Percentiles rank a stretch among this genome's conserved stretches.
These are phyloP conservation scores for Gambusia holbrooki DNA, from an alignment of 2,113 vertebrate species.

Conservation along the genomic window DNA sequence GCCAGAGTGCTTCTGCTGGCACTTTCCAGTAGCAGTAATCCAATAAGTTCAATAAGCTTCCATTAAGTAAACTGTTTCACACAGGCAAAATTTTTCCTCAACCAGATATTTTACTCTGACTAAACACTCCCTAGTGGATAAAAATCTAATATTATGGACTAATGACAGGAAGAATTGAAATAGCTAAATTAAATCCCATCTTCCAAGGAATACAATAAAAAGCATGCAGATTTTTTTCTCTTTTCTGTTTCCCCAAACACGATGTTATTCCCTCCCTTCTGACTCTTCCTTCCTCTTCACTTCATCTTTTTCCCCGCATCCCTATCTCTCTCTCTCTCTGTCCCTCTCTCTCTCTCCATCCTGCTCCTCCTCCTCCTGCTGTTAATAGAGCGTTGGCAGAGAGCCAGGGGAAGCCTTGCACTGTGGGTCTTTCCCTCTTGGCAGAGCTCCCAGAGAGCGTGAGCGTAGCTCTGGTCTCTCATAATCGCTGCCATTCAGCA, in stretches of 20 bases:
- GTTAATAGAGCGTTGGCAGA: slow-evolving; percentile 70
- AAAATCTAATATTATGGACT: neutral
- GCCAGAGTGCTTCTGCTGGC: no score
- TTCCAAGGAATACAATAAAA: slow-evolving; percentile 7
- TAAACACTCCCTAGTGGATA: neutral
- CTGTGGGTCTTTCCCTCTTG: slow-evolving; percentile 80
- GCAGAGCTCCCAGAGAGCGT: slow-evolving; percentile 67
- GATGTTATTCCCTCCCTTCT: slow-evolving; percentile 17
- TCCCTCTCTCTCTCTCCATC: slow-evolving; percentile 17
- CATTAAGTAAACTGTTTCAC: neutral
- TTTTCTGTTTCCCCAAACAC: slow-evolving; percentile 11
- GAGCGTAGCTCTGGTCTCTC: slow-evolving; percentile 55
- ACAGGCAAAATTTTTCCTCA: neutral
- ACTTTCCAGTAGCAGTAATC: no score
- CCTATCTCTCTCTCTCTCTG: neutral
- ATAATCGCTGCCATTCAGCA: slow-evolving; percentile 82
- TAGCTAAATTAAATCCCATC: slow-evolving; percentile 21
- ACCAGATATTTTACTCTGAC: neutral
- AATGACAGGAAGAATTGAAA: slow-evolving; percentile 24
- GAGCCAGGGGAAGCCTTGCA: slow-evolving; percentile 75
- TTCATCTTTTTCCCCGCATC: slow-evolving; percentile 18
- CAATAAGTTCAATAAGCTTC: neutral
- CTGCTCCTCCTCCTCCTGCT: slow-evolving; percentile 36
- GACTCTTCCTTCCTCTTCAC: slow-evolving; percentile 18
- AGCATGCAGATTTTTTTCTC: slow-evolving; percentile 16